These are phyloP conservation scores for Oceanodroma leucorhoa DNA, from an alignment of 2,797 vertebrate genomes.

Conservation along the genomic window DNA sequence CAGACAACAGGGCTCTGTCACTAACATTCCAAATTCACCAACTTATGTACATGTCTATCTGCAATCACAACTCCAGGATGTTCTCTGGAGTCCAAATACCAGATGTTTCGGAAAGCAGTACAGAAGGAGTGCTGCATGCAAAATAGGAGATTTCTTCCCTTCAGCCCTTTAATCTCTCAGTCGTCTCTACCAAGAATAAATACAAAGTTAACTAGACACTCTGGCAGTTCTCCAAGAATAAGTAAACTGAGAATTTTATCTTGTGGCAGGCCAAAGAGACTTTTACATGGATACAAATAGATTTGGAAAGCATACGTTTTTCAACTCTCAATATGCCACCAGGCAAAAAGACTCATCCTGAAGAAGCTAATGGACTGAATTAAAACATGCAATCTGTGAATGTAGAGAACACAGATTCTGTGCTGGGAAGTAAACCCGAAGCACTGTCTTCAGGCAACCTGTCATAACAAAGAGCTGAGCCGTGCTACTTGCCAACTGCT, in stretches of 20 bases:
- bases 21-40: not conserved
- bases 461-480: constrained; percentile 34
- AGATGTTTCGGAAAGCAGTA: constrained; percentile 7
- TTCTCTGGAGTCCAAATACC: constrained; percentile 25
- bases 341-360: constrained; percentile 43
- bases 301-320: constrained; percentile 38
- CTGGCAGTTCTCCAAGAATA: constrained; percentile 22
- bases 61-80: not conserved
- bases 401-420: not conserved
- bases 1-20: not conserved
- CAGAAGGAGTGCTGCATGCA: not conserved
- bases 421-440: constrained; percentile 12
- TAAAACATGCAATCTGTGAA: constrained; percentile 32
- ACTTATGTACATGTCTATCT: not conserved
- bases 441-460: not conserved
- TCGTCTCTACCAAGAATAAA: constrained; percentile 39
- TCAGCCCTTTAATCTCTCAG: constrained; percentile 23
- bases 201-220: constrained; percentile 38
- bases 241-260: constrained; percentile 28
- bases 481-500: constrained; percentile 80
- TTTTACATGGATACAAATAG: constrained; percentile 46
- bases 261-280: constrained; percentile 37
- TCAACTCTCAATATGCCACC: constrained; percentile 26
- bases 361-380: constrained; percentile 33
- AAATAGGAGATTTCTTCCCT: not conserved